phyloP scores from a whole-genome alignment of 2,113 vertebrate species.

The Balaeniceps rex region DNA sequence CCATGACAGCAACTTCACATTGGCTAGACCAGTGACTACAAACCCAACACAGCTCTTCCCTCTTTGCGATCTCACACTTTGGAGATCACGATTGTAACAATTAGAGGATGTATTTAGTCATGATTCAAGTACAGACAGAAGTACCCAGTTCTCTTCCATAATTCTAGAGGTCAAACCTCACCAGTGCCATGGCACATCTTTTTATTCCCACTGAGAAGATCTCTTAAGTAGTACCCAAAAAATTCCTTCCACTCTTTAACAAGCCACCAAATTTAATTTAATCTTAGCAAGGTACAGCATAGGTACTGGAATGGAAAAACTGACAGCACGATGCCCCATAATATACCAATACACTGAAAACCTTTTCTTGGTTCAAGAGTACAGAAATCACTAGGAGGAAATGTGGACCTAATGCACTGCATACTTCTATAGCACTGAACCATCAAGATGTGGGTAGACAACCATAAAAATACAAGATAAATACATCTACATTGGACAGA shows the following conservation, averaged over 20 bases:
- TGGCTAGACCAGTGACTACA: neutral
- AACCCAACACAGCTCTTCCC: neutral
- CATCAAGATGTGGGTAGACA: rapidly evolving
- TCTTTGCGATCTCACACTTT: neutral
- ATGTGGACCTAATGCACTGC: rapidly evolving
- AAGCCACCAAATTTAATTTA: neutral
- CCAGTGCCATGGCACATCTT: neutral
- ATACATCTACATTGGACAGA: rapidly evolving
- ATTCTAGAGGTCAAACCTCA: neutral
- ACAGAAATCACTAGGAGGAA: neutral
- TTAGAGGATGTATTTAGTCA: neutral
- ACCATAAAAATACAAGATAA: neutral
- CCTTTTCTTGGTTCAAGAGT: neutral
- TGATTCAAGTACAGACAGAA: neutral
- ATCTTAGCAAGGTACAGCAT: neutral
- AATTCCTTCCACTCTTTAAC: neutral
- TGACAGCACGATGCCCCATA: neutral
- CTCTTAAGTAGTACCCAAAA: neutral
- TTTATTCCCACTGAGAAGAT: neutral
- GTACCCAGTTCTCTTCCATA: neutral
- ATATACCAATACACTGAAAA: neutral
- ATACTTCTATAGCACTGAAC: neutral
- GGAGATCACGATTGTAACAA: neutral
- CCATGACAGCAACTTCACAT: neutral
- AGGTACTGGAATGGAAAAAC: neutral